Evolutionary conservation across 1,140 invertebrate species (phyloP).

Genomic region (Phymastichus coffea): DNA sequence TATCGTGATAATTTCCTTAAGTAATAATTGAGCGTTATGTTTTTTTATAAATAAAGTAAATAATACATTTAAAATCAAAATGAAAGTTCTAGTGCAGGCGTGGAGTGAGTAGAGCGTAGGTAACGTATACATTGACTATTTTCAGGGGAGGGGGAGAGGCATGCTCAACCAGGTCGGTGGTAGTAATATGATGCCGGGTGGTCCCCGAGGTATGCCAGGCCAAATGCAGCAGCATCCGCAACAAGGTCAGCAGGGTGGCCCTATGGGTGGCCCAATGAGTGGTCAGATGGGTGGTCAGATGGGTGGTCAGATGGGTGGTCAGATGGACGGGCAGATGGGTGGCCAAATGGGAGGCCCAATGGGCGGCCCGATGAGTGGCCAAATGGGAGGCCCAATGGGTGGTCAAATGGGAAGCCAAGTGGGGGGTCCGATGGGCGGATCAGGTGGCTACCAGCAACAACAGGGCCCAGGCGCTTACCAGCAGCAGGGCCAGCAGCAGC

Average conservation of each 20-base stretch:
- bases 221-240: constrained; percentile 40
- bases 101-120: too few relatives aligned
- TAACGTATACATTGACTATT: too few relatives aligned
- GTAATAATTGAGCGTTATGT: too few relatives aligned
- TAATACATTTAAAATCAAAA: too few relatives aligned
- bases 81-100: too few relatives aligned
- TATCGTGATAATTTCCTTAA: too few relatives aligned
- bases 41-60: too few relatives aligned
- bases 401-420: constrained; percentile 35
- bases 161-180: constrained; percentile 59
- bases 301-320: constrained; percentile 20
- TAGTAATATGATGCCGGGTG: constrained; percentile 59
- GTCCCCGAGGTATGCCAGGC: constrained; percentile 40
- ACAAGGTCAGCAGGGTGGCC: constrained; percentile 20
- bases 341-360: background rate
- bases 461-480: constrained; percentile 44
- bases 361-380: constrained; percentile 32
- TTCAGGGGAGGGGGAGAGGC: constrained; percentile 62
- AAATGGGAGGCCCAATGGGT: constrained; percentile 33
- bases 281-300: constrained; percentile 34
- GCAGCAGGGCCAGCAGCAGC: constrained; percentile 38
- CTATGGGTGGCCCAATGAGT: constrained; percentile 24
- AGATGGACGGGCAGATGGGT: constrained; percentile 35
- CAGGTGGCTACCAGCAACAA: constrained; percentile 35
- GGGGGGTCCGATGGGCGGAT: constrained; percentile 38